Percentiles rank a stretch among this genome's conserved stretches.
Evolutionary conservation across 2,797 vertebrate species (phyloP).

Genomic region (Merluccius polli): DNA sequence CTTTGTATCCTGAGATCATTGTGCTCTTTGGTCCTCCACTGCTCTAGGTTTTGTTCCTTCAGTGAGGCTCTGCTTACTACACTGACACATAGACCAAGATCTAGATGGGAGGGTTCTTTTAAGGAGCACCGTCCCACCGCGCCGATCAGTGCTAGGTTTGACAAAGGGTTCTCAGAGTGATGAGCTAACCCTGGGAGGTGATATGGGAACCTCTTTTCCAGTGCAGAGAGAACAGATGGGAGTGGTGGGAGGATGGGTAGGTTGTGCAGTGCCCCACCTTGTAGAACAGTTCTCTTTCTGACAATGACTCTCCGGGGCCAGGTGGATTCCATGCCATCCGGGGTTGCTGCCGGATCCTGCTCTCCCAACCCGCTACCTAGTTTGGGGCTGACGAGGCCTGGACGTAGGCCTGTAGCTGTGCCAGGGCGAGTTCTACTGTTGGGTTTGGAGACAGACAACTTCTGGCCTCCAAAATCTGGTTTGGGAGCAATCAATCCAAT

Average conservation of each 20-base stretch:
- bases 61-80: constrained; percentile 59
- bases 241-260: constrained; percentile 78
- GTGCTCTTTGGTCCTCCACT: constrained; percentile 69
- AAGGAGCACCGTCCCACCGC: constrained; percentile 67
- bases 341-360: constrained; percentile 48
- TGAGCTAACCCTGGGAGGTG: constrained; percentile 55
- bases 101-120: constrained; percentile 63
- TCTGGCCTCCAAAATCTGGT: constrained; percentile 52
- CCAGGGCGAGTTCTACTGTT: constrained; percentile 60
- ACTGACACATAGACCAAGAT: constrained; percentile 32
- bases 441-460: constrained; percentile 54
- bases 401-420: constrained; percentile 63
- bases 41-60: constrained; percentile 68
- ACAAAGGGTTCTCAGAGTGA: constrained; percentile 60
- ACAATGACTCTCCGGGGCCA: constrained; percentile 77
- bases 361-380: constrained; percentile 43
- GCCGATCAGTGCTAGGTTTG: constrained; percentile 30
- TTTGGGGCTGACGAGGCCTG: constrained; percentile 50
- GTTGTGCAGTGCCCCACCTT: constrained; percentile 76
- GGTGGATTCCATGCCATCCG: constrained; percentile 73
- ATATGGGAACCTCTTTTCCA: constrained; percentile 68
- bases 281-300: constrained; percentile 75
- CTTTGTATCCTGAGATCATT: constrained; percentile 56
- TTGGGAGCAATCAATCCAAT: constrained; percentile 23
- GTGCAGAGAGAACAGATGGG: constrained; percentile 70